Evolutionary conservation across 2,113 vertebrate genomes (phyloP), one percentile per base, ranked within the genome.

Genomic region (Caracal caracal): DNA sequence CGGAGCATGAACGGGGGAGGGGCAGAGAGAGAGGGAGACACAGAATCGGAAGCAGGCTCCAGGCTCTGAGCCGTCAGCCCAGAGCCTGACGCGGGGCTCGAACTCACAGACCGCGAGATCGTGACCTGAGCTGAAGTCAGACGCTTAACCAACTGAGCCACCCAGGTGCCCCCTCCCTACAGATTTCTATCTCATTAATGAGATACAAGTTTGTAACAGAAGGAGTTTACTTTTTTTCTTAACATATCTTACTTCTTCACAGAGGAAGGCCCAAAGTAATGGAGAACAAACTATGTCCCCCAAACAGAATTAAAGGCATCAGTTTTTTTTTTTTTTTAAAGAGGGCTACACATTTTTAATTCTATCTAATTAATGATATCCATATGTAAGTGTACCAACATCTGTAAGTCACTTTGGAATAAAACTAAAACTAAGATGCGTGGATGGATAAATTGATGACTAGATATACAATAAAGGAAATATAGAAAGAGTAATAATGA

Each of bases 121-220:
- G n/a, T n/a, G n/a, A n/a, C n/a, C n/a, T n/a, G n/a, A n/a, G n/a
- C n/a, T n/a, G n/a, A n/a, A n/a, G n/a, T n/a, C n/a, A n/a, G n/a
- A n/a, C n/a, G n/a, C n/a, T n/a, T n/a, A n/a, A n/a, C n/a, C n/a
- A n/a, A n/a, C n/a, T n/a, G n/a, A n/a, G n/a, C n/a, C n/a, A n/a
- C n/a, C n/a, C n/a, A n/a, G n/a, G n/a, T n/a, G n/a, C n/a, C n/a
- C n/a, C 26, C 51, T 84, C 79, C 71, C 66, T 61, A 92, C 37
- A 86, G 47, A 78, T 78, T 89, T 88, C 61, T 91, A n/a, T 93
- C 63, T 95, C 86, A 95, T 80, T 87, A 86, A 66, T 96, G 59
- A 87, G 30, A 51, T 68, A 66, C 40, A 37, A 86, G 26, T 95
- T 73, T 96, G 89, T 70, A 92, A 88, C 82, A 88, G 59, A 49